Evolutionary conservation across 1,140 invertebrate genomes (phyloP), one percentile per base, ranked within the genome.

Genomic region (Globodera ellingtonae): DNA sequence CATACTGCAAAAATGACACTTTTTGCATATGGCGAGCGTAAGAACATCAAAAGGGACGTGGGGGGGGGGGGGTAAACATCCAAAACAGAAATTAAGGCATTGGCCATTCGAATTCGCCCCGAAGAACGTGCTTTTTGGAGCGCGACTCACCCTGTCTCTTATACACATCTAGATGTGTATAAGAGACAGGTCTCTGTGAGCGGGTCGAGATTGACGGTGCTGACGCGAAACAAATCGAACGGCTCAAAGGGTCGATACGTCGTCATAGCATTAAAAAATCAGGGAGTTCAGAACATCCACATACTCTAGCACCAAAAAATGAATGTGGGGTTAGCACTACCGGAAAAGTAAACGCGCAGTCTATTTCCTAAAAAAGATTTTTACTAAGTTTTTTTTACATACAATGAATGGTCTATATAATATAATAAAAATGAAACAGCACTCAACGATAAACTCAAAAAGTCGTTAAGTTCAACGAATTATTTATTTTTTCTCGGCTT

Each of bases 151-250:
- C 69, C 24, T n/a, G n/a, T n/a, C n/a, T n/a, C n/a, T n/a, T n/a
- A n/a, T n/a, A n/a, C n/a, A n/a, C n/a, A n/a, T n/a, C n/a, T n/a
- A n/a, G n/a, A n/a, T n/a, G n/a, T n/a, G n/a, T n/a, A n/a, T n/a
- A n/a, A n/a, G n/a, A n/a, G n/a, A n/a, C n/a, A n/a, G n/a, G 96
- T 98, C 91, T 98, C 97, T 35, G 97, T 98, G 21, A 98, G 91
- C 9, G 95, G 94, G 91, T 98, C 97, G 86, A 98, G 92, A 91
- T 98, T 98, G 75, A 84, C 75, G 52, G 67, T 78, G 52, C 82
- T 86, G 66, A 84, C 84, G 13, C 78, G 62, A 8, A 83, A 75
- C n/a, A 84, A 78, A 76, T 84, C 84, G 13, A 59, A 48, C 9
- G 77, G 76, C 52, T 80, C 79, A 76, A 84, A 84, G 10, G 72